Evolutionary conservation across 2,888 invertebrate genomes (phyloP).

Genomic region (Lathronympha strigana): DNA sequence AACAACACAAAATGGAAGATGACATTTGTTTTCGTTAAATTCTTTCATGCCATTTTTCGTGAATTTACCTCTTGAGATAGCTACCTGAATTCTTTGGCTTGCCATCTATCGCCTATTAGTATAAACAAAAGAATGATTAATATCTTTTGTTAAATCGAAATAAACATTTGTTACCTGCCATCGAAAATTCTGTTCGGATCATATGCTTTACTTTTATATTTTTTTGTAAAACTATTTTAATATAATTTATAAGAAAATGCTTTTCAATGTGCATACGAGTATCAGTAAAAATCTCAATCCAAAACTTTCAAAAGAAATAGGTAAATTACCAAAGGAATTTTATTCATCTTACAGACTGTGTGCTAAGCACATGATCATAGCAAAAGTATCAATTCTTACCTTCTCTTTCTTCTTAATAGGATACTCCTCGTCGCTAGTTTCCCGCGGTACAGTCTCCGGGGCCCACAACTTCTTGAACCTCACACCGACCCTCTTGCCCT

Average conservation of each 20-base stretch:
- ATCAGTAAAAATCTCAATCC: too few species aligned
- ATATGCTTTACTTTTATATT: too few species aligned
- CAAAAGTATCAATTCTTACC: constrained; percentile 53
- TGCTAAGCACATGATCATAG: neutral
- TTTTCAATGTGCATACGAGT: too few species aligned
- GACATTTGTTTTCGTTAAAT: neutral
- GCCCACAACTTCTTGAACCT: constrained; percentile 74
- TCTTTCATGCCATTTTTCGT: neutral
- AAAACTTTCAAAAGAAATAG: too few species aligned
- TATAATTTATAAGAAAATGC: too few species aligned
- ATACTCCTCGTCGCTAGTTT: constrained; percentile 73
- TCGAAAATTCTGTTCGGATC: neutral
- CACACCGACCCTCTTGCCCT: constrained; percentile 67
- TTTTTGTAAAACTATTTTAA: too few species aligned
- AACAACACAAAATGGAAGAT: neutral
- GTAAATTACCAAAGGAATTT: too few species aligned
- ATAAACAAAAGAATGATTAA: constrained; percentile 48
- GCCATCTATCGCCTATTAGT: constrained; percentile 68
- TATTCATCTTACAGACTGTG: too few species aligned
- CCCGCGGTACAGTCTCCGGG: constrained; percentile 59
- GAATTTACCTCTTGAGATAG: constrained; percentile 44
- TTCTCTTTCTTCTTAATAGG: constrained; percentile 67
- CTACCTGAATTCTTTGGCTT: constrained; percentile 66
- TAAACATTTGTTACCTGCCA: neutral
- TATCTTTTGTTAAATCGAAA: constrained; percentile 35